Evolutionary conservation across 2,113 vertebrate genomes (phyloP), one percentile per base, ranked within the genome.

Genomic region (Haplochromis burtoni): DNA sequence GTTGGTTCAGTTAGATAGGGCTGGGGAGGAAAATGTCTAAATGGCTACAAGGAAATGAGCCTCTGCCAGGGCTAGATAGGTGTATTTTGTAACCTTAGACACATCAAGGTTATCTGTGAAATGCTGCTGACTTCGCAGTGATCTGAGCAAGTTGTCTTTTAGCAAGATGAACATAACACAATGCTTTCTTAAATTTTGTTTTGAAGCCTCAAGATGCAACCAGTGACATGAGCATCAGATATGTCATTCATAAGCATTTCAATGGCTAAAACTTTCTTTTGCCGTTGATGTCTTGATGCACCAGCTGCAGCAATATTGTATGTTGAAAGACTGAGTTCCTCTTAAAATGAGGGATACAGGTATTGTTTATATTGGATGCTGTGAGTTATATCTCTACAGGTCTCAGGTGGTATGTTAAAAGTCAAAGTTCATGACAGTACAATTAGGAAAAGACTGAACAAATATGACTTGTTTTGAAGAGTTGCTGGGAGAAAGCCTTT

Each of bases 271-370:
- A 24, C 13, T 6, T 42, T 21, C 12, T 71, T 71, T 10, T 3
- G 35, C 12, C 2, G 1, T 42, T 71, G n/a, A 24, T 24, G 66
- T 26, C 66, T 42, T 10, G 38, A 71, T 71, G 66, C 21, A 45
- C 13, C 66, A 14, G 38, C 66, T 71, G 38, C 66, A 71, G 38
- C 38, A 42, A 10, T 0, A 42, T 4, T 24, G n/a, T 1, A 71
- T 6, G 5, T 24, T 71, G 12, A 24, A 9, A 16, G n/a, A 42
- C 11, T 71, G n/a, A 9, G 3, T 40, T 71, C 66, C 38, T 71
- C 10, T 21, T 21, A n/a, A 38, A 24, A 26, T 16, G 8, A 73
- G 0, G 1, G 12, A 16, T 42, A 40, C 7, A 14, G 33, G 0
- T 66, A 4, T 12, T 38, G 61, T 66, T 61, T 66, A 12, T 66